These are phyloP conservation scores for Pteruthius melanotis DNA, from an alignment of 2,113 vertebrate species.

Conservation along the genomic window DNA sequence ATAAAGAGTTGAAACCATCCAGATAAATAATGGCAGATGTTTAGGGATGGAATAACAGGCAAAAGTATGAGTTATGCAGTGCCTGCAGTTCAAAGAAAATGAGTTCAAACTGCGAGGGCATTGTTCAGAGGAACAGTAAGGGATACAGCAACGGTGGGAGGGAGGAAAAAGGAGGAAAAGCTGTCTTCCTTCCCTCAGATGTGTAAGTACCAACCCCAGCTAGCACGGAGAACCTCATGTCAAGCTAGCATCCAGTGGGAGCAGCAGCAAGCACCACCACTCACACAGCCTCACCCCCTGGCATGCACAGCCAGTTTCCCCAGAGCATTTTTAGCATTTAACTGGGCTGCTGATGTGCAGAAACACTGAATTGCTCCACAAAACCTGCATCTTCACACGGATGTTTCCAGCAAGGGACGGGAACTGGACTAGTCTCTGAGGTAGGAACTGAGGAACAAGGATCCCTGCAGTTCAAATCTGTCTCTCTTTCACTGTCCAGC, in stretches of 20 bases:
- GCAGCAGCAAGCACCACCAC: background rate
- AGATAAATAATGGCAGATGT: conserved; percentile 28
- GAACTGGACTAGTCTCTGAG: background rate
- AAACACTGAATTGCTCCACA: background rate
- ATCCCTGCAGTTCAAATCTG: background rate
- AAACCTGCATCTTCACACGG: background rate
- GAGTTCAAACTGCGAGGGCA: background rate
- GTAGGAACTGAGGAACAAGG: background rate
- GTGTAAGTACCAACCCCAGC: background rate
- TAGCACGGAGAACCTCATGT: fast-evolving
- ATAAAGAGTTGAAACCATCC: background rate
- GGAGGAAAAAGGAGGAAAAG: background rate
- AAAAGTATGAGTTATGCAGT: background rate
- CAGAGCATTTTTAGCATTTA: background rate
- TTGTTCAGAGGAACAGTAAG: background rate
- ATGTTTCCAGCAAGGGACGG: background rate
- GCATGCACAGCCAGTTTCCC: background rate
- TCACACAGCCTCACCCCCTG: fast-evolving
- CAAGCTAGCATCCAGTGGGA: background rate
- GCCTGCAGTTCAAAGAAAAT: conserved; percentile 13
- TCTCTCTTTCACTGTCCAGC: background rate
- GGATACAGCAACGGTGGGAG: fast-evolving
- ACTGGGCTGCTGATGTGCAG: background rate
- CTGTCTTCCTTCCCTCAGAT: background rate
- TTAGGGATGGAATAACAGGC: background rate